Percentiles rank a stretch among this genome's conserved stretches.
Evolutionary conservation across 2,797 vertebrate genomes (phyloP).

Genomic region (Pyrocephalus nanus): DNA sequence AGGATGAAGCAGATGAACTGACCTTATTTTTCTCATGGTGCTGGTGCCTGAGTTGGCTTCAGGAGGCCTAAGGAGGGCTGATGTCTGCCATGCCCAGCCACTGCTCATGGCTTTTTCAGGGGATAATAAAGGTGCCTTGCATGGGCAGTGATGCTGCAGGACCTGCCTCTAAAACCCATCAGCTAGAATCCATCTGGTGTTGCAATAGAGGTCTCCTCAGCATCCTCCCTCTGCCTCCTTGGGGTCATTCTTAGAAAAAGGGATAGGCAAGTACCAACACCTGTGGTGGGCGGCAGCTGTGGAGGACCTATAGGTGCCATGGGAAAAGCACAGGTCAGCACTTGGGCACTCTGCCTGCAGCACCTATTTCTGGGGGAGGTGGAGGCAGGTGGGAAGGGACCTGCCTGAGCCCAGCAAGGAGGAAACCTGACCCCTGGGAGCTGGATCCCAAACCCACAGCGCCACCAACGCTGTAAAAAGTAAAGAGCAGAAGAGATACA

Average conservation of each 20-base stretch:
- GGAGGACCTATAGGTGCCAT: neutral
- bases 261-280: neutral
- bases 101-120: neutral
- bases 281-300: neutral
- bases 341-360: neutral
- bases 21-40: neutral
- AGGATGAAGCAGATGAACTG: neutral
- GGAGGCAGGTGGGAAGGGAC: neutral
- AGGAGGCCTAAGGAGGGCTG: too few relatives aligned
- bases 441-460: neutral
- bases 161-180: neutral
- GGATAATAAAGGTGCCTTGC: neutral
- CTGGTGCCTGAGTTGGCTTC: neutral
- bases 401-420: neutral
- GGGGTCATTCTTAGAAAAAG: neutral
- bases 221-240: neutral
- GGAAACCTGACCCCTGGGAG: neutral
- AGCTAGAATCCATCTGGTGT: neutral
- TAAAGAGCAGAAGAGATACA: neutral
- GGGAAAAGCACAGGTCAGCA: neutral
- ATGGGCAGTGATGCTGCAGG: neutral
- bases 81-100: neutral
- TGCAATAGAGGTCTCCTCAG: neutral
- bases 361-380: neutral
- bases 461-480: accelerated